phyloP scores from a whole-genome alignment of 2,113 vertebrate species.

The Coptodon bakossiorum region DNA sequence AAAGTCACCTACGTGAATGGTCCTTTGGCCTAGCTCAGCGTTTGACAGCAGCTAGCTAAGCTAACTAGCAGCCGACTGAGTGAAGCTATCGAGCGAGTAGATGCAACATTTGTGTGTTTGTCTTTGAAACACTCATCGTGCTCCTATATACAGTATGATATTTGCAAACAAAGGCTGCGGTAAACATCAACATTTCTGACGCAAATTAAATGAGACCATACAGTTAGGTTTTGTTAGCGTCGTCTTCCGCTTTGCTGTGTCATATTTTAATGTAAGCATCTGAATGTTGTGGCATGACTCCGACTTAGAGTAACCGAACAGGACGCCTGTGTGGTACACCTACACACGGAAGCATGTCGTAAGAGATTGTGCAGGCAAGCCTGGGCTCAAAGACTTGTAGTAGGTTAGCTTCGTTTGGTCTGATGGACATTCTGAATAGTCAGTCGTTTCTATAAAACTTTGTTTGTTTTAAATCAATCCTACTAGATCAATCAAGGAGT shows the following conservation, averaged over 20 bases:
- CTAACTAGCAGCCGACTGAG: background rate
- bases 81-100: background rate
- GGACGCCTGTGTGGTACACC: background rate
- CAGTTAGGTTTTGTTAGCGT: background rate
- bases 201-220: background rate
- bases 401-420: background rate
- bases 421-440: background rate
- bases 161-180: fast-evolving
- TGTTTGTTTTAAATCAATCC: background rate
- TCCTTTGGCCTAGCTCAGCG: slow-evolving; percentile 26
- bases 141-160: fast-evolving
- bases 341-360: background rate
- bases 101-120: background rate
- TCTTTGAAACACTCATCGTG: background rate
- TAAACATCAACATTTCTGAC: background rate
- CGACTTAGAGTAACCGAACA: background rate
- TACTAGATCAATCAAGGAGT: background rate
- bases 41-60: slow-evolving; percentile 15
- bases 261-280: background rate
- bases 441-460: background rate
- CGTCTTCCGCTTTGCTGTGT: slow-evolving; percentile 3
- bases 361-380: background rate
- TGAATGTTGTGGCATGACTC: background rate
- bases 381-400: background rate
- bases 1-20: background rate